Conservation (phyloP, 2,797 vertebrate genomes). For the Sardinella longiceps region DNA sequence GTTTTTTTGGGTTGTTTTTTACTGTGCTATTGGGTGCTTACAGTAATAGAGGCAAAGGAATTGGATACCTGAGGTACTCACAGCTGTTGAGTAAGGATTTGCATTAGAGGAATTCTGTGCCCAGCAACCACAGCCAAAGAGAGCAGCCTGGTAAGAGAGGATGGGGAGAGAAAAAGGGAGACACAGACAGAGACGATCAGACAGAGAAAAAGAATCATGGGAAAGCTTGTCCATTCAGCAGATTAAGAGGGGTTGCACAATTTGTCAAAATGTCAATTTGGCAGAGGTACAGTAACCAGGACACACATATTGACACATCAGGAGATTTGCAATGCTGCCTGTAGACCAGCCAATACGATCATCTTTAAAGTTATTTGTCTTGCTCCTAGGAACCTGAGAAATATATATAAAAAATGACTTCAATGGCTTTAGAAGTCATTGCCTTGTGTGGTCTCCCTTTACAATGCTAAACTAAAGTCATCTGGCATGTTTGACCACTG, state of each 20-base stretch:
- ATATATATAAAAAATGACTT: neutral
- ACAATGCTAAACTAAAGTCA: neutral
- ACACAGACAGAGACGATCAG: neutral
- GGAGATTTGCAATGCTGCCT: neutral
- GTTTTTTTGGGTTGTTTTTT: neutral
- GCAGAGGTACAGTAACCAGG: neutral
- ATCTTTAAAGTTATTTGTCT: neutral
- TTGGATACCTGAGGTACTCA: conserved; percentile 99
- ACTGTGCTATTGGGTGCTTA: neutral
- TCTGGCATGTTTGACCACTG: conserved; percentile 12
- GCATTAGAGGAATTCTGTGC: conserved; percentile 93
- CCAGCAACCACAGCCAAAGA: conserved; percentile 99
- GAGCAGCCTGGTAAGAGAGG: conserved; percentile 85
- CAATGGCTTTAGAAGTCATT: neutral
- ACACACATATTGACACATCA: neutral
- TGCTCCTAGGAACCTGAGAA: neutral
- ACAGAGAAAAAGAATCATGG: neutral
- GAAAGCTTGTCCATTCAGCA: neutral
- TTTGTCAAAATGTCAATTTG: neutral
- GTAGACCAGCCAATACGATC: neutral
- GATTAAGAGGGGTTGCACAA: neutral
- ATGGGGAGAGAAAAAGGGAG: neutral
- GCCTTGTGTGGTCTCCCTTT: conserved; percentile 4
- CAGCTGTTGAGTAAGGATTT: conserved; percentile 96
- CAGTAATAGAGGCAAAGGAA: conserved; percentile 27